phyloP scores from a whole-genome alignment of 2,797 vertebrate genomes.

The Emys orbicularis region DNA sequence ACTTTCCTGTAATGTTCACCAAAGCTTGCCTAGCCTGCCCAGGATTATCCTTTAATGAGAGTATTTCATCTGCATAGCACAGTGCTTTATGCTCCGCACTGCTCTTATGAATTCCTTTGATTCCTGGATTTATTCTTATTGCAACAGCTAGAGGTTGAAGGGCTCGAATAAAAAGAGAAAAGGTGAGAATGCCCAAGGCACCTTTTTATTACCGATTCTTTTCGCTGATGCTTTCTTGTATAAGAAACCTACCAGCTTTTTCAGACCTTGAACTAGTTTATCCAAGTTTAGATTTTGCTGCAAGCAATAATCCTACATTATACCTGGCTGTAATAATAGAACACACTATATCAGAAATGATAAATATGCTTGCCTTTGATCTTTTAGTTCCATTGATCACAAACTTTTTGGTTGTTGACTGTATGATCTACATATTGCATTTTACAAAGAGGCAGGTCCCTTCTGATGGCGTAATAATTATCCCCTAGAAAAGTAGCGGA shows the following conservation, averaged over 20 bases:
- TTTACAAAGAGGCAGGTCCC: neutral
- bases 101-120: constrained; percentile 44
- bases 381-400: neutral
- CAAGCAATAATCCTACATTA: neutral
- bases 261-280: neutral
- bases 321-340: neutral
- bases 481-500: neutral
- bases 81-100: neutral
- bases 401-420: neutral
- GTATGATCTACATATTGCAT: neutral
- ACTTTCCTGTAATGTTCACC: constrained; percentile 15
- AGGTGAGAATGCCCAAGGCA: constrained; percentile 40
- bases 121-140: constrained; percentile 51
- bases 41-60: neutral
- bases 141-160: constrained; percentile 55
- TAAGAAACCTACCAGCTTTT: neutral
- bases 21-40: neutral
- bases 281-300: neutral
- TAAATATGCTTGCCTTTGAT: neutral
- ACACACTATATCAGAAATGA: neutral
- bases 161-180: constrained; percentile 17
- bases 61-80: neutral
- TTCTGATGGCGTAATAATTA: neutral
- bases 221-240: constrained; percentile 9
- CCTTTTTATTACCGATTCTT: constrained; percentile 36